Evolutionary conservation across 2,888 invertebrate genomes (phyloP), one percentile per base, ranked within the genome.

Genomic region (Himalopsyche kuldschensis): DNA sequence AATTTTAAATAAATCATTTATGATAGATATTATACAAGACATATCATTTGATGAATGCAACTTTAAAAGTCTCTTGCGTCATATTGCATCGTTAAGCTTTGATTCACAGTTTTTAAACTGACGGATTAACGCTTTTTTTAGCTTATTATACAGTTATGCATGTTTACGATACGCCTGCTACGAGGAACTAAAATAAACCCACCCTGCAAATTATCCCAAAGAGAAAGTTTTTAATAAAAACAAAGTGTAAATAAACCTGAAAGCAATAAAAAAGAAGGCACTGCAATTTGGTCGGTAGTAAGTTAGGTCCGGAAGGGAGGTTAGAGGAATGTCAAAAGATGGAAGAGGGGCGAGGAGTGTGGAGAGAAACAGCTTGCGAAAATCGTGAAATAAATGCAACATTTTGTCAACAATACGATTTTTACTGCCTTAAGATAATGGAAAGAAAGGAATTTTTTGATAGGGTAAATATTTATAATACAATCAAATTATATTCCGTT

Each of bases 241-340:
- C 75, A 75, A 75, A 75, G 30, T 75, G 75, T 75, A 75, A 75
- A 75, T 75, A 75, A 75, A 75, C 75, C 75, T 30, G 75, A 32
- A 75, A 55, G 55, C 75, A 75, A 75, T 75, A 75, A 75, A n/a
- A 75, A 75, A 75, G n/a, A 32, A 32, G 75, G 75, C 30, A 32
- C 6, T 31, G 75, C 30, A 30, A 75, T 75, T 75, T 32, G 75
- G 32, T 32, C 75, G 75, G 75, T 31, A 75, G 75, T 75, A 75
- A 30, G 75, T 75, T 32, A 55, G 55, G 55, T 55, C 55, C 55
- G 20, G 20, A 24, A 8, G 20, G 55, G 20, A 24, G 20, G 24
- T 2, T 20, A 24, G 55, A 55, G 55, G 55, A 55, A 55, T 55
- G 55, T 55, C 55, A 55, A 55, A n/a, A n/a, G 20, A 55, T 24